These are phyloP conservation scores for Diarsia mendica DNA, from an alignment of 2,888 invertebrate species.

Conservation along the genomic window DNA sequence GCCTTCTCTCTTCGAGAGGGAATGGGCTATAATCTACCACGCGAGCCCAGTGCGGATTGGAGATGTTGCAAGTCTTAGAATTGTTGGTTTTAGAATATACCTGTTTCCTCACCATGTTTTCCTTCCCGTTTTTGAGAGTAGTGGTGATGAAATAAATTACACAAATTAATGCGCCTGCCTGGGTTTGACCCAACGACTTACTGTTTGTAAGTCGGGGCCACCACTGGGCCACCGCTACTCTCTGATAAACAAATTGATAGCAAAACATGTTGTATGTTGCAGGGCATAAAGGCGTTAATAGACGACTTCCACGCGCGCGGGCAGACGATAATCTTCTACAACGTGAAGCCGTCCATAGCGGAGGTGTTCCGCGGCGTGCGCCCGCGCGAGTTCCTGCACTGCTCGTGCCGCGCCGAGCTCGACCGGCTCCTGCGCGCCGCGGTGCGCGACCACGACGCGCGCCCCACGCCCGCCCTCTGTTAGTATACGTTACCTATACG, in stretches of 20 bases:
- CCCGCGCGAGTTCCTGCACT: conserved; percentile 92
- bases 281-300: conserved; percentile 93
- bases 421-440: conserved; percentile 78
- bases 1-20: too few relatives aligned
- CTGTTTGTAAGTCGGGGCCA: too few relatives aligned
- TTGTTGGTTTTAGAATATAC: too few relatives aligned
- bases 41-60: too few relatives aligned
- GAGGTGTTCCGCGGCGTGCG: conserved; percentile 93
- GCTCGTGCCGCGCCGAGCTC: conserved; percentile 79
- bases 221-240: too few relatives aligned
- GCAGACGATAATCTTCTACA: conserved; percentile 93
- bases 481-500: not conserved
- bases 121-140: too few relatives aligned
- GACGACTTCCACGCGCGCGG: conserved; percentile 92
- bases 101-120: too few relatives aligned
- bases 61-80: too few relatives aligned
- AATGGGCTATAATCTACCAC: too few relatives aligned
- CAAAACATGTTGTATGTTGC: conserved; percentile 39
- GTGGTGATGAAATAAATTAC: too few relatives aligned
- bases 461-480: conserved; percentile 11
- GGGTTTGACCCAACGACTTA: too few relatives aligned
- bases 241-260: not conserved
- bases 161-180: too few relatives aligned
- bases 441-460: conserved; percentile 21
- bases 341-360: conserved; percentile 93